These are phyloP conservation scores for Drosophila sproati DNA, from an alignment of 1,140 invertebrate species.

Conservation along the genomic window DNA sequence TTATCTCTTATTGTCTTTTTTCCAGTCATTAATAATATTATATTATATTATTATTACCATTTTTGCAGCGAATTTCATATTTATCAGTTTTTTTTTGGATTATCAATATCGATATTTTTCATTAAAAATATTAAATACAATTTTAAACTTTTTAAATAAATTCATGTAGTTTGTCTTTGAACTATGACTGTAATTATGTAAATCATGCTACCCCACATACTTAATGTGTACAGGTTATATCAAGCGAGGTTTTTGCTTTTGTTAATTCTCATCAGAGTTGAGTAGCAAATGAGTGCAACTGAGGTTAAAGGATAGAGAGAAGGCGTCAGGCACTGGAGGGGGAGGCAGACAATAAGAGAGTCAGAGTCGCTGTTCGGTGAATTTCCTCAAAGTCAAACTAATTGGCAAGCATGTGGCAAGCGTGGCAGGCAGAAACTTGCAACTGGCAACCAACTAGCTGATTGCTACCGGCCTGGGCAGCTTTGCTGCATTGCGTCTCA, in stretches of 20 bases:
- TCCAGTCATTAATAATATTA: background rate
- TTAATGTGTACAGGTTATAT: slow-evolving; percentile 6
- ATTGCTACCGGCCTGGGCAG: background rate
- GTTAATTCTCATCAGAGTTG: slow-evolving; percentile 71
- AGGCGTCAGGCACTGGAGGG: background rate
- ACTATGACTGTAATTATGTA: too few species aligned
- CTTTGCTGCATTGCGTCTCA: too few species aligned
- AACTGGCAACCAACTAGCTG: slow-evolving; percentile 10
- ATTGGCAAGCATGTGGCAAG: slow-evolving; percentile 52
- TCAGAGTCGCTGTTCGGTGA: slow-evolving; percentile 23
- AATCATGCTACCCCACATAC: background rate
- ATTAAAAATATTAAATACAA: too few species aligned
- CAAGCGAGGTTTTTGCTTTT: slow-evolving; percentile 66
- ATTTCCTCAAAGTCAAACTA: slow-evolving; percentile 72
- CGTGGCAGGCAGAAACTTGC: background rate
- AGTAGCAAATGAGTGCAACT: slow-evolving; percentile 57
- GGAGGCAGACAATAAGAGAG: background rate
- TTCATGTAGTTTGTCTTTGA: too few species aligned
- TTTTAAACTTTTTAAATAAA: too few species aligned
- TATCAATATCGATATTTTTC: too few species aligned
- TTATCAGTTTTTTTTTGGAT: too few species aligned
- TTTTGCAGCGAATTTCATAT: background rate
- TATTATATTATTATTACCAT: background rate
- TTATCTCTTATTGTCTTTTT: too few species aligned
- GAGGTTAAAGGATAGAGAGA: background rate